Conservation (phyloP, 2,888 invertebrate species). For the Sarcophaga rosellei region DNA sequence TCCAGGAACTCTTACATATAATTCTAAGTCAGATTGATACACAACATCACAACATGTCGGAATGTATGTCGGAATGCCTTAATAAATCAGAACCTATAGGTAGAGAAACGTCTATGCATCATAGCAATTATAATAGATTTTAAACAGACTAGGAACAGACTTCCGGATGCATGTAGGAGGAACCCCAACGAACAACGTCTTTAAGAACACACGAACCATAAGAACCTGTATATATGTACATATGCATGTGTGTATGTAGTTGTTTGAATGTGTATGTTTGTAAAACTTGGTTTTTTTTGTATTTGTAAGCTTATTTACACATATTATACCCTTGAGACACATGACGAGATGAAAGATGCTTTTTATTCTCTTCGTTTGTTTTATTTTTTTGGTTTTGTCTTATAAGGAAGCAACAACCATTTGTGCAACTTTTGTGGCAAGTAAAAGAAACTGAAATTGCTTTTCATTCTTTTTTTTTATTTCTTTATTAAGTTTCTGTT, state of each 20-base stretch:
- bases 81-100: too few species aligned
- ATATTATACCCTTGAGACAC: conserved; percentile 65
- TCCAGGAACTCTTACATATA: too few species aligned
- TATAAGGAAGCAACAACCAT: conserved; percentile 47
- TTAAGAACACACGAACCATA: too few species aligned
- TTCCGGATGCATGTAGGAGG: too few species aligned
- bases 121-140: too few species aligned
- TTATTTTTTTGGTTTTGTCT: neutral
- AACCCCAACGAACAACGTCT: too few species aligned
- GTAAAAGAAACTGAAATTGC: neutral
- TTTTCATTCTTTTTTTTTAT: neutral
- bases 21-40: too few species aligned
- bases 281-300: neutral
- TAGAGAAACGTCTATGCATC: too few species aligned
- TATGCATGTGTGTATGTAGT: neutral
- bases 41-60: too few species aligned
- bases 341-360: conserved; percentile 53
- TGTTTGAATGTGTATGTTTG: neutral
- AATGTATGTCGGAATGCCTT: too few species aligned
- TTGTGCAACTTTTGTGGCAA: conserved; percentile 37
- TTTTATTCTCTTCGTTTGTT: neutral
- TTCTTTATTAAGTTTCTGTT: conserved; percentile 54
- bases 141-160: too few species aligned
- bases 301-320: conserved; percentile 61
- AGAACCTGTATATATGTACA: neutral